Conservation (phyloP, 2,797 vertebrate genomes). For the Neoniphon sammara region DNA sequence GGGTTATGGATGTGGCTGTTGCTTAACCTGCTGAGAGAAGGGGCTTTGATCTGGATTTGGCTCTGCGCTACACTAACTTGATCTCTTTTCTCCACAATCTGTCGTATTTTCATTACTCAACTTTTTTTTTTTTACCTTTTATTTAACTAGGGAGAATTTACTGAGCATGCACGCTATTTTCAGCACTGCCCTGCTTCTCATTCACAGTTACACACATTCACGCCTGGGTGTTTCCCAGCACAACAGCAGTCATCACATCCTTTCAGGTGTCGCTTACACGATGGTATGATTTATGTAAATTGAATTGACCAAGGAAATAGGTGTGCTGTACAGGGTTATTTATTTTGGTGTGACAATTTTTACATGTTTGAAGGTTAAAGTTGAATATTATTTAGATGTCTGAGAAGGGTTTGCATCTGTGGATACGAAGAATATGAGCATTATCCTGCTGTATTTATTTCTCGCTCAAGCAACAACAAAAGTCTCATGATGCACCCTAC, state of each 20-base stretch:
- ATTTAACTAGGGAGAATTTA: conserved; percentile 7
- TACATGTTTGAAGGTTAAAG: conserved; percentile 55
- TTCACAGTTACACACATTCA: background rate
- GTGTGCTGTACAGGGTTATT: conserved; percentile 39
- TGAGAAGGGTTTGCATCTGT: conserved; percentile 31
- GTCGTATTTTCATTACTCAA: conserved; percentile 60
- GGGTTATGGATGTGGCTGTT: conserved; percentile 75
- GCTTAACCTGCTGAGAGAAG: conserved; percentile 73
- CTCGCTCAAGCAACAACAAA: conserved; percentile 29
- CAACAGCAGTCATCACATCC: background rate
- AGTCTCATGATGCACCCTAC: conserved; percentile 29
- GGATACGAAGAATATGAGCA: conserved; percentile 33
- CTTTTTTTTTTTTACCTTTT: conserved; percentile 34
- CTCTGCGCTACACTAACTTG: conserved; percentile 50
- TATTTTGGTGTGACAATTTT: conserved; percentile 46
- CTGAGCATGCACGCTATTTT: conserved; percentile 4
- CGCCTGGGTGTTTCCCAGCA: background rate
- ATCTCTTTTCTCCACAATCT: conserved; percentile 69
- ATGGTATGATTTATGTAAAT: conserved; percentile 15
- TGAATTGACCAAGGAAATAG: conserved; percentile 15
- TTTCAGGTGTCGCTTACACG: conserved; percentile 5
- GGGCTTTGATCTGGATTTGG: conserved; percentile 78
- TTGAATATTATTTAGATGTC: conserved; percentile 13
- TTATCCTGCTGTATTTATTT: conserved; percentile 36
- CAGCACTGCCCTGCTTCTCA: background rate